Evolutionary conservation across 2,797 vertebrate species (phyloP), one percentile per base, ranked within the genome.

Genomic region (Paguma larvata): DNA sequence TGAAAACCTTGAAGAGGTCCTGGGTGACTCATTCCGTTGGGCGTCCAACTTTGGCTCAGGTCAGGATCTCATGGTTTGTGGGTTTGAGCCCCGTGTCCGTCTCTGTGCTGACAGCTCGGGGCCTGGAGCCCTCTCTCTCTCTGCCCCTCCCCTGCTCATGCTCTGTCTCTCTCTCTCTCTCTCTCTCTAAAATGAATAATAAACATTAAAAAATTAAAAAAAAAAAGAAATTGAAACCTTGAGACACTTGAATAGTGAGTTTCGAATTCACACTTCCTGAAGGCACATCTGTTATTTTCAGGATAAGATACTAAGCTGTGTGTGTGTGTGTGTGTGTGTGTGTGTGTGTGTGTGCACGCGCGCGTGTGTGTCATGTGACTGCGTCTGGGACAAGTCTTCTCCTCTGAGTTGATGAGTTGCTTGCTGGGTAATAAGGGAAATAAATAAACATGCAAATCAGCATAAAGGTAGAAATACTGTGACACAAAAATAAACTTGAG

Each of bases 241-340:
- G 27, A 72, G 80, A 77, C 21, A 67, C 48, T 93, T 93, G 46
- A 41, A 51, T 67, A 77, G 62, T 38, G 34, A 62, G 15, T 80
- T 94, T 93, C n/a, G n/a, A 90, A 77, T 18, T 85, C 44, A 11
- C 11, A 41, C 63, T 92, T 95, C 7, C 32, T 89, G 23, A 91
- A 89, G 21, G 53, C 16, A 68, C 18, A 30, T 72, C 38, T 68
- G 0, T 92, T 89, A n/a, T 53, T 70, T 65, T 86, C 56, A 67
- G 80, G 38, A 41, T 94, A 91, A 73, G 46, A 86, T 56, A 75
- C 34, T 38, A 88, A 34, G 1, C 16, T 23, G 0, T 46, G 2
- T 53, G 13, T 78, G 13, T n/a, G 4, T 46, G 25, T 87, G 30
- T 86, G 27, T 34, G 13, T 53, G 48, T 86, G 68, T 44, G n/a